These are phyloP conservation scores for Charadrius vociferus DNA, from an alignment of 2,113 vertebrate genomes.

Conservation along the genomic window DNA sequence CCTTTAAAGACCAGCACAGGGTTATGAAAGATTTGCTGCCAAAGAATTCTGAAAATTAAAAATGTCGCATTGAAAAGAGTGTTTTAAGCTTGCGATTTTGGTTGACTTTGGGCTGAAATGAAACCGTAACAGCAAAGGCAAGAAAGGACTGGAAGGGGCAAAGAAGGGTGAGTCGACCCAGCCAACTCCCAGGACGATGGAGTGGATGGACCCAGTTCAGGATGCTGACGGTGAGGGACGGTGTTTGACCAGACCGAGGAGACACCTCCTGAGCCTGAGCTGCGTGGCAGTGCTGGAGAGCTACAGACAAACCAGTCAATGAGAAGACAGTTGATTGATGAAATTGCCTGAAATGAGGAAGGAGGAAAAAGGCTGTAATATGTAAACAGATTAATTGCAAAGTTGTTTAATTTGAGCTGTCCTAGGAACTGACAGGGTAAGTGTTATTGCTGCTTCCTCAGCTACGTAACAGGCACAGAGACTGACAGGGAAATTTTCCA, in stretches of 20 bases:
- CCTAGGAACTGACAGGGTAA: neutral
- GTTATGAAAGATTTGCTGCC: neutral
- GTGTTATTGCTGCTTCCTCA: neutral
- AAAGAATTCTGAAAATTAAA: neutral
- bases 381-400: neutral
- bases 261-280: neutral
- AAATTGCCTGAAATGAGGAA: neutral
- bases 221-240: neutral
- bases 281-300: neutral
- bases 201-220: neutral
- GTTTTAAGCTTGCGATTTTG: neutral
- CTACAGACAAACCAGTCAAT: neutral
- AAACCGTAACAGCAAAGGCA: neutral
- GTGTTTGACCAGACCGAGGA: neutral
- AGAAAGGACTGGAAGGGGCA: neutral
- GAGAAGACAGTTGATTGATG: neutral
- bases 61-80: neutral
- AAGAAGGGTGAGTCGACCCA: neutral
- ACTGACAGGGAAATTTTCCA: neutral
- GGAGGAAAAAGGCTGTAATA: neutral
- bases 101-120: neutral
- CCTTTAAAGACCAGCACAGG: neutral
- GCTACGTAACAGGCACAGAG: neutral
- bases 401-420: neutral
- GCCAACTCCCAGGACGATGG: accelerated